Evolutionary conservation across 1,140 invertebrate genomes (phyloP).

Genomic region (Ostrea denselamellosa): DNA sequence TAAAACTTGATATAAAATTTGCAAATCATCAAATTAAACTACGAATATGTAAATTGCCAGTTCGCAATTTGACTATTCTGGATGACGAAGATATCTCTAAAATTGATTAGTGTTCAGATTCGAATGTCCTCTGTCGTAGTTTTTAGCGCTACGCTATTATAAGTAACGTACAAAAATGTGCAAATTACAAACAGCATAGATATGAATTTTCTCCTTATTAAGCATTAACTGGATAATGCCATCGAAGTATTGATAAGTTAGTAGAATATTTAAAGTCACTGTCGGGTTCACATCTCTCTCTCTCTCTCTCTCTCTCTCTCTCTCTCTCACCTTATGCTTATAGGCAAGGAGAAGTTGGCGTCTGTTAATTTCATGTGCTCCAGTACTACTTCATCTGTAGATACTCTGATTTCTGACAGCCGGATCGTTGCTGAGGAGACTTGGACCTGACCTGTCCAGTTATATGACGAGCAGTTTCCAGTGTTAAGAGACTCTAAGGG

Average conservation of each 20-base stretch:
- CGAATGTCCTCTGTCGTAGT: too few relatives aligned
- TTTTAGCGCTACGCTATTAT: too few relatives aligned
- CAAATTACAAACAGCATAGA: not conserved
- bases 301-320: not conserved
- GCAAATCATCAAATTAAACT: too few relatives aligned
- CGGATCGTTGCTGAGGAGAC: not conserved
- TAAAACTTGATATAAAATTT: too few relatives aligned
- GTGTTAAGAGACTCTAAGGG: not conserved
- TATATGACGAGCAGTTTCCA: not conserved
- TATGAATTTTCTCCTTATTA: too few relatives aligned
- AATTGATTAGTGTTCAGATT: too few relatives aligned
- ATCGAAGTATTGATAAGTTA: not conserved
- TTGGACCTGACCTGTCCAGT: constrained; percentile 6
- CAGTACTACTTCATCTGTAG: not conserved
- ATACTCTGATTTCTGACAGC: not conserved
- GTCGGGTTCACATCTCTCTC: too few relatives aligned
- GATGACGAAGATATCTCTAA: too few relatives aligned
- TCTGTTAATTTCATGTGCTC: not conserved
- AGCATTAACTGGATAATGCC: not conserved
- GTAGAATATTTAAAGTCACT: too few relatives aligned
- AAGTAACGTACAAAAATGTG: not conserved
- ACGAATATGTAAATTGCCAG: too few relatives aligned
- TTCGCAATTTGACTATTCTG: too few relatives aligned
- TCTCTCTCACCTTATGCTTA: not conserved
- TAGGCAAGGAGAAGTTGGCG: not conserved